These are phyloP conservation scores for Lasioglossum lativentre DNA, from an alignment of 2,888 invertebrate species.

Conservation along the genomic window DNA sequence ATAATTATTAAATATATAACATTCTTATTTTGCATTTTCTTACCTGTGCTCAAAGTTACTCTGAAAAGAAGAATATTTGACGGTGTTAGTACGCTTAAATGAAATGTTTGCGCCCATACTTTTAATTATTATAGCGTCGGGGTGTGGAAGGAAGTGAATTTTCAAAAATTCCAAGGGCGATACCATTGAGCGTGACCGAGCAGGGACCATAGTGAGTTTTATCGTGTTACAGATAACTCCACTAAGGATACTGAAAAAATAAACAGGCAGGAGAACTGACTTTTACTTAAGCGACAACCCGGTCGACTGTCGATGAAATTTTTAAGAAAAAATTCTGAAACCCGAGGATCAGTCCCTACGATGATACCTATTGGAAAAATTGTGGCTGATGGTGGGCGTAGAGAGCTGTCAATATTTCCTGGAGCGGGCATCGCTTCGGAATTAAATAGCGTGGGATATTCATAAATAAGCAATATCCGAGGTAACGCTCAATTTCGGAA, in stretches of 20 bases:
- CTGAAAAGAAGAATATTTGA: no score
- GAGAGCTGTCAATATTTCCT: neutral
- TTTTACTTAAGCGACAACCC: slow-evolving; percentile 20
- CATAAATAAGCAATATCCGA: neutral
- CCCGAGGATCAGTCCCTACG: neutral
- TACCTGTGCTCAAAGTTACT: no score
- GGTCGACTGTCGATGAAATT: neutral
- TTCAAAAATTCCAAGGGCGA: neutral
- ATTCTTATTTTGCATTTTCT: no score
- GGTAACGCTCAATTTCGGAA: neutral
- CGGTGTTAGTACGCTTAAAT: neutral
- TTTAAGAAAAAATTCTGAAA: slow-evolving; percentile 12
- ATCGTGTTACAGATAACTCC: slow-evolving; percentile 13
- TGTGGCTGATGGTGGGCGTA: neutral
- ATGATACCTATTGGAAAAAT: neutral
- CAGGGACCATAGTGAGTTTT: neutral
- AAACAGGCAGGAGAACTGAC: slow-evolving; percentile 13
- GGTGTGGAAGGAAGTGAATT: neutral
- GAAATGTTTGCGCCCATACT: neutral
- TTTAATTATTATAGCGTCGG: neutral
- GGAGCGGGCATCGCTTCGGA: neutral
- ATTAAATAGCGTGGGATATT: neutral
- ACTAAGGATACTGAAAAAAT: slow-evolving; percentile 30
- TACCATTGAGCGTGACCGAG: neutral
- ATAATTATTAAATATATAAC: no score